Percentiles rank a stretch among this genome's conserved stretches.
Evolutionary conservation across 2,888 invertebrate genomes (phyloP).

Genomic region (Cetonia aurata): DNA sequence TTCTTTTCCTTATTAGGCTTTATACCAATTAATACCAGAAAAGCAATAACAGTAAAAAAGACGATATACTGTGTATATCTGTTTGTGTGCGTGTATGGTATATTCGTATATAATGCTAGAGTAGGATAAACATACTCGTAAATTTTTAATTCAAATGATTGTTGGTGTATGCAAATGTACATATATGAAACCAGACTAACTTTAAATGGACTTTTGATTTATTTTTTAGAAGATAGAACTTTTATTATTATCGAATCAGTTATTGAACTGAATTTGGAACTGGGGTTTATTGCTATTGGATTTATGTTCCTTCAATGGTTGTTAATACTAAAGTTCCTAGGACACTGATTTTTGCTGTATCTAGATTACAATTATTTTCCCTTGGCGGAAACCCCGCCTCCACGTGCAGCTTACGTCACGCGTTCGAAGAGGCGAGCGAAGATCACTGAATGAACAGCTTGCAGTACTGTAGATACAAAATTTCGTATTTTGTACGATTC

Average conservation of each 20-base stretch:
- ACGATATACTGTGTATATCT: background rate
- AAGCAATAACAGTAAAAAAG: constrained; percentile 21
- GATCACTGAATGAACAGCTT: too few relatives aligned
- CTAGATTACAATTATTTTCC: too few relatives aligned
- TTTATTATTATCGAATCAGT: constrained; percentile 1
- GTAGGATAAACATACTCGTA: constrained; percentile 11
- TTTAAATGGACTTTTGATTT: constrained; percentile 19
- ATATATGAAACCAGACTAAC: background rate
- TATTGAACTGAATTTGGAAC: too few relatives aligned
- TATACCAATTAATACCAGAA: constrained; percentile 21
- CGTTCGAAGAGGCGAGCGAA: too few relatives aligned
- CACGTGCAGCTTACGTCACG: too few relatives aligned
- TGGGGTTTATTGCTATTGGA: background rate
- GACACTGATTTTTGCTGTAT: too few relatives aligned
- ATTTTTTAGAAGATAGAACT: background rate
- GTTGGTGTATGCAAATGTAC: constrained; percentile 17
- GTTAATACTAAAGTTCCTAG: background rate
- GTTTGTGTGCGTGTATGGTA: too few relatives aligned
- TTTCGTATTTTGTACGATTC: too few relatives aligned
- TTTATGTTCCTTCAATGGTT: background rate
- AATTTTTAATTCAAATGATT: constrained; percentile 17
- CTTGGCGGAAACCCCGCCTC: too few relatives aligned
- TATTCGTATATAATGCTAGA: too few relatives aligned
- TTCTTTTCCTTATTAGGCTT: constrained; percentile 25
- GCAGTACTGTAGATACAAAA: too few relatives aligned